These are phyloP conservation scores for Diarsia mendica DNA, from an alignment of 2,888 invertebrate genomes.

Conservation along the genomic window DNA sequence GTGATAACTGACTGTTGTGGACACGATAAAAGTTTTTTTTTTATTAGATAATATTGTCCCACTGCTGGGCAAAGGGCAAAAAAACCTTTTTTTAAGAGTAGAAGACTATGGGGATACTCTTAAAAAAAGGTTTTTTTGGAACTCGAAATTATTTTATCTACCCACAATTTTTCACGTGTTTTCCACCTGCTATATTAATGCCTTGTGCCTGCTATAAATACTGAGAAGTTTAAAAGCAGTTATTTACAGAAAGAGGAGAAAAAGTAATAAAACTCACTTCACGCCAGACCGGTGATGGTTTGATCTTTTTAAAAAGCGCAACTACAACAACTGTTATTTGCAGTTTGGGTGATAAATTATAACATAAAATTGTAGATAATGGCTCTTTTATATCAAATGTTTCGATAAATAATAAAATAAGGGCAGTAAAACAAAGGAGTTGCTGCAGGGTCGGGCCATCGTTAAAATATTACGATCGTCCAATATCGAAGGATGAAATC, in stretches of 20 bases:
- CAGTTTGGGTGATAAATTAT: constrained; percentile 79
- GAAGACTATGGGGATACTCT: no score
- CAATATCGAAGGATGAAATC: constrained; percentile 87
- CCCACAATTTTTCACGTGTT: background rate
- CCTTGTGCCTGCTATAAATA: background rate
- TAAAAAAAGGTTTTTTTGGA: background rate
- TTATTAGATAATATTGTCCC: no score
- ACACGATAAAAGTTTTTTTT: background rate
- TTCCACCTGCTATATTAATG: background rate
- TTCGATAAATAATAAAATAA: constrained; percentile 89
- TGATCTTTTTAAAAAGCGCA: constrained; percentile 55
- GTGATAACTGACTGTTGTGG: background rate
- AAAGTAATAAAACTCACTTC: background rate
- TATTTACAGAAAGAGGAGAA: background rate
- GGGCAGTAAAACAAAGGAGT: constrained; percentile 86
- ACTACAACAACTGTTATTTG: constrained; percentile 68
- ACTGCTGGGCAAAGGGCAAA: no score
- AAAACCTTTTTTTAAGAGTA: no score
- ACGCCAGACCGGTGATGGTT: background rate
- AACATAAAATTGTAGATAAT: constrained; percentile 85
- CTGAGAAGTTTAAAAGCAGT: background rate
- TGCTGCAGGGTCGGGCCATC: constrained; percentile 79
- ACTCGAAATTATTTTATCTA: background rate
- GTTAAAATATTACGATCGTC: constrained; percentile 89
- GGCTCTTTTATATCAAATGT: constrained; percentile 85